Evolutionary conservation across 1,140 invertebrate genomes (phyloP), one percentile per base, ranked within the genome.

Genomic region (Dreissena rostriformis): DNA sequence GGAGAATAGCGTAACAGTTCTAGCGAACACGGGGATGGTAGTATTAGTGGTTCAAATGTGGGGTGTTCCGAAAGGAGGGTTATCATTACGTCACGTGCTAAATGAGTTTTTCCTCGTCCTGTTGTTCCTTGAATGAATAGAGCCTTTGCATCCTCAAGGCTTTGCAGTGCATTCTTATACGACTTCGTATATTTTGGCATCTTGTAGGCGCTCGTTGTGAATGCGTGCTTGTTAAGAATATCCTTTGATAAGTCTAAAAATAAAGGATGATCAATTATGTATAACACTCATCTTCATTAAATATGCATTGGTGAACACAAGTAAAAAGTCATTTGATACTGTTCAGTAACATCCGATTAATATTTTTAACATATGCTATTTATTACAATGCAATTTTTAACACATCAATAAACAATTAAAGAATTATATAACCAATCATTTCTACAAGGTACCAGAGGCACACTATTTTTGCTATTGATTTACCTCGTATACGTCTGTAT

Each of bases 81-180:
- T 49, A 12, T 1, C 28, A 77, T 66, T 17, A 77, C 28, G 17
- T 77, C 63, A 7, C 51, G 63, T 12, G 75, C 55, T 11, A 28
- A 14, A 28, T 66, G 63, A 12, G 75, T 66, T 67, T 77, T 77
- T 66, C 75, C 75, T 6, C 24, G 0, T 17, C 75, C 75, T 10
- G n/a, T 11, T 52, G 28, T 49, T 2, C 75, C 75, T 10, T 39
- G 51, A n/a, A 77, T 77, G 24, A n/a, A 24, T 19, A 77, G 19
- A 52, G 19, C n/a, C 19, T 29, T 19, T 77, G 57, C 17, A 6
- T 61, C 57, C 17, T 61, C 57, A 61, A 61, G 17, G 22, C 22
- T 4, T 2, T 61, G 17, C 17, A 61, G 57, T 19, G 57, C 17
- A 24, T 19, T n/a, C 22, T 61, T 61, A 61, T n/a, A 61, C 17